Percentiles rank a stretch among this genome's conserved stretches.
Evolutionary conservation across 2,113 vertebrate genomes (phyloP).

Genomic region (Eira barbara): DNA sequence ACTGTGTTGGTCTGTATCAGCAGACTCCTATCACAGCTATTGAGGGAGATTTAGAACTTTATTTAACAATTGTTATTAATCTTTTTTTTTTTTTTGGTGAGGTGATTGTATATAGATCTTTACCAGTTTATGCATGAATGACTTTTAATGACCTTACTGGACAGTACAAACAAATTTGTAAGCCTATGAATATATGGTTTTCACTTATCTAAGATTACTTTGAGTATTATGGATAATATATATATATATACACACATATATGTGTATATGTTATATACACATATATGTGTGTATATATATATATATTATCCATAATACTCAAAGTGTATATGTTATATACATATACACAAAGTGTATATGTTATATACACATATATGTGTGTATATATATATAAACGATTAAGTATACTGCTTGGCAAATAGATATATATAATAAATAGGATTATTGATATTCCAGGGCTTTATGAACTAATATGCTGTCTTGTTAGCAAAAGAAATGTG

Average conservation of each 20-base stretch:
- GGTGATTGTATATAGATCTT: background rate
- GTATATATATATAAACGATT: background rate
- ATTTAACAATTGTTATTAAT: background rate
- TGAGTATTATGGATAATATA: background rate
- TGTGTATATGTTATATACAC: too few species aligned
- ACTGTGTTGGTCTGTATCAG: background rate
- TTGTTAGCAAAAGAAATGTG: background rate
- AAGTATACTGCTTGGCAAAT: background rate
- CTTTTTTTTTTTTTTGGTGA: background rate
- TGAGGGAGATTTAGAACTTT: background rate
- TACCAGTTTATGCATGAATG: background rate
- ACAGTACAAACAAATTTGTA: background rate
- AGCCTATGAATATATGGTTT: background rate
- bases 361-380: too few species aligned
- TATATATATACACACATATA: background rate
- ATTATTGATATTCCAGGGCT: background rate
- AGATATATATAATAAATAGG: background rate
- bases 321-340: too few species aligned
- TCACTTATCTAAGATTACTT: constrained; percentile 20
- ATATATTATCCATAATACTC: too few species aligned
- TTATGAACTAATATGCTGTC: background rate
- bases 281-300: background rate
- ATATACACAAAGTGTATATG: too few species aligned
- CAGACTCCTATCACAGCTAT: background rate
- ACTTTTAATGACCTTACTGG: background rate